Evolutionary conservation across 2,888 invertebrate species (phyloP), one percentile per base, ranked within the genome.

Genomic region (Amaurobius ferox): DNA sequence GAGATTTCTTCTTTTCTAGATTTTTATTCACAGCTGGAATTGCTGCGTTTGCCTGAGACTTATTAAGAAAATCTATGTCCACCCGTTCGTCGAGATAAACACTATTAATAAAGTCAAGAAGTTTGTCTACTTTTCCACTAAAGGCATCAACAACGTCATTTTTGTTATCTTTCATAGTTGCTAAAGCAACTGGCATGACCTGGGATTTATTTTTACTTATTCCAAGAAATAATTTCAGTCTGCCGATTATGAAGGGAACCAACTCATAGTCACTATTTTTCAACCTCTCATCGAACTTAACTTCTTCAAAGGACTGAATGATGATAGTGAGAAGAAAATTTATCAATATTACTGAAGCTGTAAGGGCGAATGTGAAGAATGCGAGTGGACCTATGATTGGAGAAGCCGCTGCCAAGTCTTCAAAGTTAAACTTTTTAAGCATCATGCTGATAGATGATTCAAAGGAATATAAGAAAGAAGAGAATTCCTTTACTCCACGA

Each of bases 391-490:
- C 90, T 73, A 90, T 88, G 35, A 90, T 80, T 13, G 89, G 89
- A 16, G 90, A 89, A 23, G 87, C 83, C 13, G 88, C 88, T 62
- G 90, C 88, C 81, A 90, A 88, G 2, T 90, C 91, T 5, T 90
- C 88, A 81, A 91, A 91, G 86, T 91, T 90, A 81, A 91, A 91
- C 78, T 90, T 89, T 26, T 92, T 92, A 16, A 92, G 90, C n/a
- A 91, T 90, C 86, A 92, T 91, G 28, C 91, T 90, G 87, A 92
- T 92, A 76, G 91, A 90, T 7, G 91, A 90, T 88, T 91, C 91
- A 13, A 91, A 89, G 1, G 91, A 89, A 2, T 89, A 89, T 28
- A 91, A 70, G 88, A 92, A 90, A 32, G 90, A 90, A 77, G 90
- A 90, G 87, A 91, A 92, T 19, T 89, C 89, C 11, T 88, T 77